Percentiles rank a stretch among this genome's conserved stretches.
phyloP scores from a whole-genome alignment of 2,113 vertebrate genomes.

The Microcebus tavaratra region DNA sequence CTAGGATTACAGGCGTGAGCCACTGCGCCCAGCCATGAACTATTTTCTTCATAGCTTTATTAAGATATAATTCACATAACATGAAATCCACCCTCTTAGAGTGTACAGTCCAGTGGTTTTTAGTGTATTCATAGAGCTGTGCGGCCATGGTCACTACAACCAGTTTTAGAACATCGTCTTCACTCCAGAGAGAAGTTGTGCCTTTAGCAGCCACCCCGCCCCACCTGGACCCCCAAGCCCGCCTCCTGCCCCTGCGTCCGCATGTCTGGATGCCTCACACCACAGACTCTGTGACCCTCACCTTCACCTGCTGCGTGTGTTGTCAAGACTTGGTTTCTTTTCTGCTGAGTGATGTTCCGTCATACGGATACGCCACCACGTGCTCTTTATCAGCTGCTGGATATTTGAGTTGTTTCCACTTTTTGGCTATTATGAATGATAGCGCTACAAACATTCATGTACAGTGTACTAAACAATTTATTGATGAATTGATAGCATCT shows the following conservation, averaged over 20 bases:
- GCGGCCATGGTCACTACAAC: neutral
- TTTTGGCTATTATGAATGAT: neutral
- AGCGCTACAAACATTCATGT: rapidly evolving
- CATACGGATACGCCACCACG: rapidly evolving
- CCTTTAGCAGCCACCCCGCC: rapidly evolving
- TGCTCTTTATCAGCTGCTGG: neutral
- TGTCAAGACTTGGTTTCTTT: rapidly evolving
- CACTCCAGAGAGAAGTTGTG: neutral
- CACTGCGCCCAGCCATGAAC: neutral
- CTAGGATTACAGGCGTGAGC: too few relatives aligned
- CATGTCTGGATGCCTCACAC: rapidly evolving
- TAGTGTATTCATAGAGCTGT: rapidly evolving
- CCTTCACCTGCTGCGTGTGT: rapidly evolving
- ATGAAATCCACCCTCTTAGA: too few relatives aligned
- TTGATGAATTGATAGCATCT: neutral
- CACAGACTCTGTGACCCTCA: too few relatives aligned
- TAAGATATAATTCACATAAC: neutral
- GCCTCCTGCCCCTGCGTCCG: rapidly evolving
- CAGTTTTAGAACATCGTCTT: neutral
- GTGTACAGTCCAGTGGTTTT: neutral
- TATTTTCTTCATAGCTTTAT: neutral
- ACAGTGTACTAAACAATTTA: neutral
- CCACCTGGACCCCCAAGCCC: rapidly evolving
- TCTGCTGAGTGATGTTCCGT: rapidly evolving
- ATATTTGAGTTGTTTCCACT: neutral